Base-by-base conservation (phyloP, 2,797 vertebrate genomes). In the Enteromius treurensis region DNA sequence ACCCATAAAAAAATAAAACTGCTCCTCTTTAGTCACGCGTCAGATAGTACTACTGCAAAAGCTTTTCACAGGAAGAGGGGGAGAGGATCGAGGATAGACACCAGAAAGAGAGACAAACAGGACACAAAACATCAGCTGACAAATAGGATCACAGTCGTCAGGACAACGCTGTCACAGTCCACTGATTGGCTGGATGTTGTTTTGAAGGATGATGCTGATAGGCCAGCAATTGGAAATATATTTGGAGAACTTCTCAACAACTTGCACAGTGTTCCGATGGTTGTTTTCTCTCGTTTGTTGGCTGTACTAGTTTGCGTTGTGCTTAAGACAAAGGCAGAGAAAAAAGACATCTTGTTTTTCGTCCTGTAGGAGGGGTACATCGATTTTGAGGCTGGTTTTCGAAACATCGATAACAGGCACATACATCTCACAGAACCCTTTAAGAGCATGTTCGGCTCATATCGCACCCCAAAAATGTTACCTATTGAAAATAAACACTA, bases 1-100 rank as follows among this genome's bases (percentile, higher is more conserved):
- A 95, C 92, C 93, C 91, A 93, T 95, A 96, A 87, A 96, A 95
- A 96, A 96, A 96, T 95, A 95, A 94, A 95, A 95, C 94, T 91
- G 91, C 92, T 93, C 91, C 80, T 93, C 92, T 92, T 90, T 94
- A 23, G 26, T 79, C 71, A 80, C 74, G 45, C 47, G 17, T 80
- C 79, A 84, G 89, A 93, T 89, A 89, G 93, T 92, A 90, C 92
- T 93, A 94, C 93, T 94, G 93, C 93, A 91, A 93, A 85, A 95
- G 93, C 93, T 92, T 92, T 93, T 90, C 83, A 74, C 47, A n/a
- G 55, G 62, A 58, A 71, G 70, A 69, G 69, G 91, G 40, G 45
- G 10, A 47, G 21, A n/a, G 40, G 77, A 92, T 81, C 81, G 88
- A 89, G 88, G 89, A 93, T 90, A 93, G 82, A 74, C n/a, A 47